Base-by-base conservation (phyloP, 2,888 invertebrate genomes). In the Lepidocyrtoides sp. region DNA sequence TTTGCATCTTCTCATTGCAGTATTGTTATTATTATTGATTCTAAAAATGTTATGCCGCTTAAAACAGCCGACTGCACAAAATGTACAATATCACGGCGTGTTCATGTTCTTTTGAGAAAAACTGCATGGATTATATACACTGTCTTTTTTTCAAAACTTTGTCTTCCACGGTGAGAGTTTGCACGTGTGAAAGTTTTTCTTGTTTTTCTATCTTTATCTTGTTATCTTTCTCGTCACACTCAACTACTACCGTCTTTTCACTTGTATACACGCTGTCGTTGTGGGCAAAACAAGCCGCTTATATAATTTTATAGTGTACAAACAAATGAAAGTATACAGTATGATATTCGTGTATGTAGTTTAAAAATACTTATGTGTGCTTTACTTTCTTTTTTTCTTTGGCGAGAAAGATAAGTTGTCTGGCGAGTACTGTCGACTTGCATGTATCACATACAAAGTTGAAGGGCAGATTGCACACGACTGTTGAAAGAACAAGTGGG, bases 401-500 rank as follows among this genome's bases (percentile, higher is more conserved):
- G 12, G 72, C 10, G 41, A 44, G 72, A 66, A 36, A n/a, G 48
- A 75, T 77, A 54, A 77, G 51, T 23, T 72, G 72, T 44, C 23
- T 48, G 20, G 23, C n/a, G 54, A 20, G 51, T 77, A 44, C 82
- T 82, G 89, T 89, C 89, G 36, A 54, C 82, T 89, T 60, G 57
- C 36, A 36, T 3, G 17, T 26, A 81, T 89, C 89, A 89, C 82
- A 23, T n/a, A 66, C 72, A 8, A 57, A 81, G 63, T 82, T 51
- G 26, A 69, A 41, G 60, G 48, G 60, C 54, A 82, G 89, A 89
- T 82, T 89, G 82, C 75, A 89, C 72, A 82, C 82, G 72, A 82
- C 60, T 89, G 89, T 44, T 69, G 89, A 89, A 89, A 89, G 89
- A 89, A 60, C 69, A 32, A 89, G 82, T 88, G 81, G 66, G 81